Evolutionary conservation across 2,113 vertebrate species (phyloP).

Genomic region (Tragelaphus strepsiceros): DNA sequence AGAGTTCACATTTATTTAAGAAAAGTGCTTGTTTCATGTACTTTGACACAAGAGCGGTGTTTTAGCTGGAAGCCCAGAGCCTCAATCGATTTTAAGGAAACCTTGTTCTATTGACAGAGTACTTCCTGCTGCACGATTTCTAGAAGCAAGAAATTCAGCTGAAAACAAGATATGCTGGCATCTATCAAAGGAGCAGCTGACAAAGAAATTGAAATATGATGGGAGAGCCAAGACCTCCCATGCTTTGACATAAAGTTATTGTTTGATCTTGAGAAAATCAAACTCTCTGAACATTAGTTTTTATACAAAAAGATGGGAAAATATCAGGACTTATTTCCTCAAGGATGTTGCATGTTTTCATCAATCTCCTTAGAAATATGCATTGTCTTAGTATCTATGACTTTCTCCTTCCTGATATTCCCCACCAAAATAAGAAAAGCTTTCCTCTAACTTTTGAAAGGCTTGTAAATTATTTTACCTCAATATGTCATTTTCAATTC

Average conservation of each 20-base stretch:
- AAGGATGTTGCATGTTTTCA: neutral
- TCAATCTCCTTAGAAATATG: conserved; percentile 20
- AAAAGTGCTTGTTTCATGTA: conserved; percentile 39
- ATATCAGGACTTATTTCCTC: neutral
- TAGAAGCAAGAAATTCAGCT: conserved; percentile 6
- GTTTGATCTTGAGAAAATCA: conserved; percentile 47
- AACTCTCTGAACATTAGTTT: neutral
- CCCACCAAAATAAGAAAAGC: conserved; percentile 15
- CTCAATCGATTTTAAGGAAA: conserved; percentile 20
- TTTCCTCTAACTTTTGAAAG: conserved; percentile 22
- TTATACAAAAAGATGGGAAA: neutral
- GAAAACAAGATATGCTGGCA: neutral
- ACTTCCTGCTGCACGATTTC: neutral
- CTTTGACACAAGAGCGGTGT: conserved; percentile 9
- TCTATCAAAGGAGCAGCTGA: neutral
- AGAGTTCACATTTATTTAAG: conserved; percentile 43
- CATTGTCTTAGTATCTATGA: neutral
- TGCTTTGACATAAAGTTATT: neutral
- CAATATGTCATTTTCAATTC: conserved; percentile 28
- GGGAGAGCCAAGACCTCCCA: neutral
- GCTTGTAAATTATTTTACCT: conserved; percentile 35
- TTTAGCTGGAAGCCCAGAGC: conserved; percentile 9
- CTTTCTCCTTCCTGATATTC: neutral
- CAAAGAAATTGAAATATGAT: neutral
- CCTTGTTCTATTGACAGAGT: neutral